Percentiles rank a stretch among this genome's conserved stretches.
Conservation (phyloP, 2,888 invertebrate genomes). For the Oscheius sp. region DNA sequence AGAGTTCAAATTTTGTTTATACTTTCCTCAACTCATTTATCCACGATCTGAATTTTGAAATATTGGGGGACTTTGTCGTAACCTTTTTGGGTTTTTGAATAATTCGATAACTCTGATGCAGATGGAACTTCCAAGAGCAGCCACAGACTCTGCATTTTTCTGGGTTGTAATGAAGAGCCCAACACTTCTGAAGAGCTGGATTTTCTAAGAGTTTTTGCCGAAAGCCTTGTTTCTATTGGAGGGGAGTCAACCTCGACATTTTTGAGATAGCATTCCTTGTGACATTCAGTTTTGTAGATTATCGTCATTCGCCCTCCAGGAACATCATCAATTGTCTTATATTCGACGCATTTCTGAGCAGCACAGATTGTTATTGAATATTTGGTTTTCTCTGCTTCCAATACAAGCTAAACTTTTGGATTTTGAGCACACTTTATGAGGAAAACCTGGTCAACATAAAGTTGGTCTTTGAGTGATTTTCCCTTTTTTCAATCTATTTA, state of each 20-base stretch:
- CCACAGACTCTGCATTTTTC: not conserved
- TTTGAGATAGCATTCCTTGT: not conserved
- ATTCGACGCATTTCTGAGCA: not conserved
- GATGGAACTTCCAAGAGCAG: constrained; percentile 8
- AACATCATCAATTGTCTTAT: not conserved
- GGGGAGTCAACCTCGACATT: not conserved
- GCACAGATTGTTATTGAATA: constrained; percentile 15
- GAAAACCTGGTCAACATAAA: constrained; percentile 10
- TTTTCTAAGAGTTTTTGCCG: not conserved
- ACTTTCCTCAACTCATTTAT: not conserved
- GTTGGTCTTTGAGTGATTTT: not conserved
- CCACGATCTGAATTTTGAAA: not conserved
- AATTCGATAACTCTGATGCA: constrained; percentile 21
- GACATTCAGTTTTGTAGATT: constrained; percentile 23
- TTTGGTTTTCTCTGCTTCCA: not conserved
- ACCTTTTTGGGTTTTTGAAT: not conserved
- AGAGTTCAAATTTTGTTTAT: not conserved
- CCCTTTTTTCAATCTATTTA: not conserved
- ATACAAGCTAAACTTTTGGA: no score
- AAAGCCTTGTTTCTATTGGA: no score
- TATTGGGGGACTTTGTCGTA: not conserved
- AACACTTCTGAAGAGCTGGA: not conserved
- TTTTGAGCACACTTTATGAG: no score
- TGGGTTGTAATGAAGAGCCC: not conserved
- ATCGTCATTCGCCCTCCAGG: not conserved